A percentile compares a stretch with the other conserved stretches of the same genome.
phyloP scores from a whole-genome alignment of 2,888 invertebrate genomes.

The Hylaea fasciaria region DNA sequence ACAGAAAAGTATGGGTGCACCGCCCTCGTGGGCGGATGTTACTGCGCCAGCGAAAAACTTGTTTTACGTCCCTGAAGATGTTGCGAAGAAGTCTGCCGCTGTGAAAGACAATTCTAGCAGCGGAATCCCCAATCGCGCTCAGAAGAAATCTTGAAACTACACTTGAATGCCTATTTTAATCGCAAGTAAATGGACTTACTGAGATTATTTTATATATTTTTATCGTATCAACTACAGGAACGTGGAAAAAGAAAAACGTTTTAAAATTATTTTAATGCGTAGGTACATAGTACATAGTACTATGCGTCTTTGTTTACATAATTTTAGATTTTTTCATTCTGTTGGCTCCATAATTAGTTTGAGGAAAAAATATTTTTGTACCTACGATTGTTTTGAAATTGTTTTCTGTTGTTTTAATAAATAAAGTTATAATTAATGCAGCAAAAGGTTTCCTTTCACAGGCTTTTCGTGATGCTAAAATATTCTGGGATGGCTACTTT shows the following conservation, averaged over 20 bases:
- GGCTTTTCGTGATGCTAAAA: conserved; percentile 2
- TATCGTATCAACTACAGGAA: no score
- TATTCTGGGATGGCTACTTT: conserved; percentile 25
- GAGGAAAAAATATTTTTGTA: not conserved
- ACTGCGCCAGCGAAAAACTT: conserved; percentile 47
- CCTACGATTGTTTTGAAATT: not conserved
- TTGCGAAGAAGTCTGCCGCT: not conserved
- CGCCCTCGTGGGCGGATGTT: conserved; percentile 18
- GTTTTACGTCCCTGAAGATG: conserved; percentile 60
- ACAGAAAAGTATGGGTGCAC: conserved; percentile 46
- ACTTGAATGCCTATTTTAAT: not conserved
- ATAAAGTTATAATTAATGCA: conserved; percentile 3
- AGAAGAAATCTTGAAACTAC: no score
- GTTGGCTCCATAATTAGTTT: not conserved
- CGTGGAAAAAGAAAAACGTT: not conserved
- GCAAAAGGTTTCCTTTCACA: not conserved
- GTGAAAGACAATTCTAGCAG: no score
- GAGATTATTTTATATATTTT: not conserved
- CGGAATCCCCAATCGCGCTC: no score
- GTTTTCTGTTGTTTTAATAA: conserved; percentile 1
- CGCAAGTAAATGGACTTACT: conserved; percentile 2
- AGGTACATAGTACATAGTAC: not conserved
- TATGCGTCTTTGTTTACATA: not conserved
- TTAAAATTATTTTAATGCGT: not conserved
- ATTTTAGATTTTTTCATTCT: no score